Percentiles rank a stretch among this genome's conserved stretches.
Evolutionary conservation across 2,113 vertebrate genomes (phyloP).

Genomic region (Edolisoma coerulescens): DNA sequence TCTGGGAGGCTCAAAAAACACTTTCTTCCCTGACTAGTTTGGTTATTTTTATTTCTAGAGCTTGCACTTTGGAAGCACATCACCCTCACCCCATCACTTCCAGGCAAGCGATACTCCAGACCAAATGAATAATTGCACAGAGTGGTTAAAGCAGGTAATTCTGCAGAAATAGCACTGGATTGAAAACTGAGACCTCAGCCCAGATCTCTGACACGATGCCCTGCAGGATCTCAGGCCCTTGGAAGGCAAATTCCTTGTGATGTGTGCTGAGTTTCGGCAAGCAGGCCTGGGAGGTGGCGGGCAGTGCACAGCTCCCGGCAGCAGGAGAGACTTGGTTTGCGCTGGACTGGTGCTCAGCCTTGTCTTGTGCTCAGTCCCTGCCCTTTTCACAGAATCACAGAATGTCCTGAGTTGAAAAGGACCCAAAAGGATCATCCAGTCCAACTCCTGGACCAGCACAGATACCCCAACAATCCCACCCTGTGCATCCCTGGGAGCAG

Average conservation of each 20-base stretch:
- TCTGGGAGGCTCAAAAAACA: neutral
- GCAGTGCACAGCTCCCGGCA: neutral
- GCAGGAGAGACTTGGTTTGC: neutral
- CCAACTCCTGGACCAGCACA: accelerated
- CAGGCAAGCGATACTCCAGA: neutral
- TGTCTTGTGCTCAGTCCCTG: neutral
- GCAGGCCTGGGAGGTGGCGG: neutral
- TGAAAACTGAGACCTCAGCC: neutral
- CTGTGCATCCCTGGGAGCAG: accelerated
- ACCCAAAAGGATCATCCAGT: accelerated
- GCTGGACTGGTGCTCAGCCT: neutral
- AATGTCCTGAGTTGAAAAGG: neutral
- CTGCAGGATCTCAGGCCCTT: neutral
- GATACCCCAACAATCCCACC: neutral
- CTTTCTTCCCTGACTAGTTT: neutral
- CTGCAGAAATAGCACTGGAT: neutral
- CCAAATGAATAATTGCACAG: neutral
- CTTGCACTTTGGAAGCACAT: neutral
- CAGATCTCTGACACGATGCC: neutral
- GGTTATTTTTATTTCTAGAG: neutral
- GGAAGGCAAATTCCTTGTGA: neutral
- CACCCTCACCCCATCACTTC: neutral
- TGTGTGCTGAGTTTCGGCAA: neutral
- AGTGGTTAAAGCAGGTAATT: neutral
- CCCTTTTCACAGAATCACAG: neutral